Base-by-base conservation (phyloP, 2,888 invertebrate species). In the Mythimna vitellina region DNA sequence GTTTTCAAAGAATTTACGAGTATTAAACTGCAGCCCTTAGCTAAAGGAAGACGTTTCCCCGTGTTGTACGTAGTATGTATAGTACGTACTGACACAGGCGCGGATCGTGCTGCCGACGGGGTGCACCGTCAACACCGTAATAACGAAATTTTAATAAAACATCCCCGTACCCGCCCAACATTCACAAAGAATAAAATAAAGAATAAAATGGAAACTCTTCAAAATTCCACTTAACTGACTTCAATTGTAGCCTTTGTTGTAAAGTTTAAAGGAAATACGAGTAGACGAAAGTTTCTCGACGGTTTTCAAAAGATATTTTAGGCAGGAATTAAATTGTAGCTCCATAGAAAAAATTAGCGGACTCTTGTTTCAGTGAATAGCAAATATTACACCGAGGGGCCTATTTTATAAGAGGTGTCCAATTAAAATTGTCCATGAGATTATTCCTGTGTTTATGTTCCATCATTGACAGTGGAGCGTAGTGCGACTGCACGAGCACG, bases 121-220 rank as follows among this genome's bases (percentile, higher is more conserved):
- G 82, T 86, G 84, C 82, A 86, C 86, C 89, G 88, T 90, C 92
- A 89, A 92, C 93, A 90, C 86, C 86, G 91, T 92, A 90, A 93
- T 93, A 92, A 92, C 90, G 87, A 92, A 92, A 92, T 92, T 93
- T 94, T 93, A 93, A 94, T 94, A 94, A 93, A 93, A 92, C 89
- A 92, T 92, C 89, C 82, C 84, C 84, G 81, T 87, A 80, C 86
- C 85, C 85, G 82, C 78, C 83, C 87, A 80, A 86, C 87, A 87
- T 88, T 86, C 81, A 82, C 84, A 85, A 81, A 82, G 87, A 88
- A 89, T 86, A 87, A 86, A 89, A 88, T 89, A 87, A 90, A 90
- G 86, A 89, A 89, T 88, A 89, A 74, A 88, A 91, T 85, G 87
- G 79, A 89, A 89, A 89, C 88, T 89, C 87, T 86, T 78, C 79